These are phyloP conservation scores for Pavo muticus DNA, from an alignment of 2,113 vertebrate genomes.

Conservation along the genomic window DNA sequence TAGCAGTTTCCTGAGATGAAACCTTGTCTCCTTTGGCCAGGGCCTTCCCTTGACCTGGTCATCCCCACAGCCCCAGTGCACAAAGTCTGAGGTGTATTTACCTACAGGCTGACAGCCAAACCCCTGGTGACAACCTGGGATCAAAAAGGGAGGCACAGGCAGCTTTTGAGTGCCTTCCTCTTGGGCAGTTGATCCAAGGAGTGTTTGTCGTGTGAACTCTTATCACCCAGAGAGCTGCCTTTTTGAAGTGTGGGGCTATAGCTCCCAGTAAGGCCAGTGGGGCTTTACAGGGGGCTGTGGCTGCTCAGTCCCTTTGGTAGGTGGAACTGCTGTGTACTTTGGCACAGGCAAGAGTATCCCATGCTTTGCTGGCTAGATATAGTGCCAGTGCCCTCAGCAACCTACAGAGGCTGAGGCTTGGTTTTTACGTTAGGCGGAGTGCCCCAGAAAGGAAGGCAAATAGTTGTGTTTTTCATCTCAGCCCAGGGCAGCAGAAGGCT, in stretches of 20 bases:
- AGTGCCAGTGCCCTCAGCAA: not conserved
- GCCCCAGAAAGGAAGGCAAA: not conserved
- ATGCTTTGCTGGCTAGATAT: not conserved
- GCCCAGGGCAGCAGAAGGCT: not conserved
- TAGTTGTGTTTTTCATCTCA: not conserved
- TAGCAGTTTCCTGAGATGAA: not conserved
- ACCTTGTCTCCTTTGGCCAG: not conserved
- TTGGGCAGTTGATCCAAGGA: not conserved
- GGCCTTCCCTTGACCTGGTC: constrained; percentile 7
- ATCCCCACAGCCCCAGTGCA: not conserved
- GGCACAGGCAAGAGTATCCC: not conserved
- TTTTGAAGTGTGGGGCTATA: not conserved
- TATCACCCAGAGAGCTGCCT: not conserved
- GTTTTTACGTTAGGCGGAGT: not conserved
- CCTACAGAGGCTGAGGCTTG: not conserved
- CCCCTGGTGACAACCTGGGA: not conserved
- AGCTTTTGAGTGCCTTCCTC: not conserved
- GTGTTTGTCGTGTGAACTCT: not conserved
- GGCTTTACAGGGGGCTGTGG: constrained; percentile 6
- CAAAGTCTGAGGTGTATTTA: not conserved
- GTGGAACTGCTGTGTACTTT: constrained; percentile 7
- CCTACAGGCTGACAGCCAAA: not conserved
- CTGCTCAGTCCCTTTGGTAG: not conserved
- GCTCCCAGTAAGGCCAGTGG: not conserved
- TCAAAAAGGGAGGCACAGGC: not conserved